Base-by-base conservation (phyloP, 1,140 invertebrate genomes). In the Sitobion miscanthi region DNA sequence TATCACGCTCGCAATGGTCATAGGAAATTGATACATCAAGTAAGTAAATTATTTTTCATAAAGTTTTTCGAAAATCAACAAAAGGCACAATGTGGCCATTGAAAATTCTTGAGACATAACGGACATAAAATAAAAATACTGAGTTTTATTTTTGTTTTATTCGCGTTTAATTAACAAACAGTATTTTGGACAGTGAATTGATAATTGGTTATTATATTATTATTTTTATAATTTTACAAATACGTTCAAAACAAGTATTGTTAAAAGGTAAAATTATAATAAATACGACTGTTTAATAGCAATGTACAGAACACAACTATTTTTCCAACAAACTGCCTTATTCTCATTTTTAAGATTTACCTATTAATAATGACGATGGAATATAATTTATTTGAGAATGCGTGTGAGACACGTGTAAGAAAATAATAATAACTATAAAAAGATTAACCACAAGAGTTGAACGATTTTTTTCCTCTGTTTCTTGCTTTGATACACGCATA, bases 121-220 rank as follows among this genome's bases (percentile, higher is more conserved):
- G 25, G 30, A 62, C 57, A 30, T 62, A 62, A 11, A 17, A 52
- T 52, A 62, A 77, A 20, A n/a, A 77, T 5, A 77, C 4, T 17
- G n/a, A 17, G 62, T 69, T n/a, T n/a, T n/a, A n/a, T n/a, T 69
- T n/a, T 69, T 77, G n/a, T 77, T 77, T 77, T 77, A 77, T n/a
- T 77, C 14, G 17, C 1, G 14, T 77, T n/a, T 6, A n/a, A 17
- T 77, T n/a, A 77, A n/a, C 62, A 17, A 14, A 23, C 0, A 17
- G 30, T 2, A 17, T n/a, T 77, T 77, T n/a, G 14, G n/a, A n/a
- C 17, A 3, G n/a, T 69, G 11, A n/a, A n/a, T 30, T 30, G 25
- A 0, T 30, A n/a, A n/a, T 30, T 30, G 25, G 1, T 30, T 62
- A 62, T 62, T 62, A 8, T 62, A 62, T 62, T 62, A 25, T 62